Base-by-base conservation (phyloP, 2,888 invertebrate species). In the Endotricha flammealis region DNA sequence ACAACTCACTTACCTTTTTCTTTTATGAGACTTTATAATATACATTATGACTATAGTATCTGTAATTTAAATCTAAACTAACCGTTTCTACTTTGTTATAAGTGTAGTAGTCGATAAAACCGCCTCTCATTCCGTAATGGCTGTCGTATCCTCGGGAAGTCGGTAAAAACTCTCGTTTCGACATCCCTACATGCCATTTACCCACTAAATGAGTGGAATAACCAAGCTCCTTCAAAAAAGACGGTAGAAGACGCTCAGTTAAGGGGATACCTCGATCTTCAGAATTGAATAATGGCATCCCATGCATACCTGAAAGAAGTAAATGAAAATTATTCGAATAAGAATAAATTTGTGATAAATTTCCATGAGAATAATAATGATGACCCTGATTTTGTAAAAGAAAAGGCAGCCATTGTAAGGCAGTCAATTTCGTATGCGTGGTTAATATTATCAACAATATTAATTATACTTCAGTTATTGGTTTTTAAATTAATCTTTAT, bases 111-210 rank as follows among this genome's bases (percentile, higher is more conserved):
- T 95, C 94, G 30, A 91, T 88, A 43, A 88, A 90, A 0, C 94
- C 94, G 30, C 92, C 91, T 77, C 92, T 91, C 75, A 92, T 93
- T 7, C 95, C 95, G 53, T 92, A 91, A 66, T 94, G 93, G 4
- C 91, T 88, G 57, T 95, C 92, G 63, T 95, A 96, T 3, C 95
- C 95, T 35, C 95, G 88, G 36, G 87, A 88, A 1, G 90, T 90
- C 0, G 95, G 95, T 1, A 93, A 89, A 64, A 90, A 94, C 50
- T 91, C 91, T 34, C 88, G 85, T 36, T 88, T 86, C 44, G 90
- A 92, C 83, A 92, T 94, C 1, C 97, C 97, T 39, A 97, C 88
- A 67, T 94, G 93, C 97, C 97, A 97, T 83, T 97, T 97, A 12
- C 97, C 97, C 6, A 97, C 89, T 14, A 95, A 88, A 66, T 95